These are phyloP conservation scores for Microcebus griseorufus DNA, from an alignment of 2,113 vertebrate species.

Conservation along the genomic window DNA sequence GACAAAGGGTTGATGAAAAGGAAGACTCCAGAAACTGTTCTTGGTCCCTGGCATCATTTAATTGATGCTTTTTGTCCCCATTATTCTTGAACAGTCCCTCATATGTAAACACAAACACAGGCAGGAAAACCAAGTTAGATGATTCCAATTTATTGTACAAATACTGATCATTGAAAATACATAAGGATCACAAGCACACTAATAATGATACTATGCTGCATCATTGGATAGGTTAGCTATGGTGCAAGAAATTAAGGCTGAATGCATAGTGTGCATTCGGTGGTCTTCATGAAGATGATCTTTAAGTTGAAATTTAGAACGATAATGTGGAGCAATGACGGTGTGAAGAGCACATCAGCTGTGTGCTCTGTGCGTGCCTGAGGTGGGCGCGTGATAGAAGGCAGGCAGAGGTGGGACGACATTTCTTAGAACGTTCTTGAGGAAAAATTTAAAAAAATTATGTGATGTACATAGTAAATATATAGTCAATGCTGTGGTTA, in stretches of 20 bases:
- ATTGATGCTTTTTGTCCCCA: not conserved
- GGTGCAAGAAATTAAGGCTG: not conserved
- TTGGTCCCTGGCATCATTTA: not conserved
- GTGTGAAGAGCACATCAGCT: not conserved
- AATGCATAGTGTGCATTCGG: not conserved
- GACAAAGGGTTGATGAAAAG: not conserved
- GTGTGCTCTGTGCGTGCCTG: not conserved
- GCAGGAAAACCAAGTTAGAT: not conserved
- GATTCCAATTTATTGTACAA: conserved; percentile 30
- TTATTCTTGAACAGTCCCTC: not conserved
- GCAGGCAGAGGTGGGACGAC: not conserved
- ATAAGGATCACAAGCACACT: not conserved
- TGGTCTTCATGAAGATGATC: not conserved
- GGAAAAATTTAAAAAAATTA: not conserved
- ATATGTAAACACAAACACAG: not conserved
- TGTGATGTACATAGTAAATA: not conserved
- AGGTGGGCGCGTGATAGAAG: not conserved
- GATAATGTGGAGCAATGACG: not conserved
- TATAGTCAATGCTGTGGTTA: not conserved
- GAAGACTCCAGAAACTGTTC: not conserved
- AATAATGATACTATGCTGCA: not conserved
- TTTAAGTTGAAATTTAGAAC: not conserved
- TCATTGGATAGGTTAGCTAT: not conserved
- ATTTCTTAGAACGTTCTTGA: not conserved
- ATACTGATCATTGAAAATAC: not conserved